Conservation (phyloP, 2,113 vertebrate genomes). For the Erinaceus europaeus region DNA sequence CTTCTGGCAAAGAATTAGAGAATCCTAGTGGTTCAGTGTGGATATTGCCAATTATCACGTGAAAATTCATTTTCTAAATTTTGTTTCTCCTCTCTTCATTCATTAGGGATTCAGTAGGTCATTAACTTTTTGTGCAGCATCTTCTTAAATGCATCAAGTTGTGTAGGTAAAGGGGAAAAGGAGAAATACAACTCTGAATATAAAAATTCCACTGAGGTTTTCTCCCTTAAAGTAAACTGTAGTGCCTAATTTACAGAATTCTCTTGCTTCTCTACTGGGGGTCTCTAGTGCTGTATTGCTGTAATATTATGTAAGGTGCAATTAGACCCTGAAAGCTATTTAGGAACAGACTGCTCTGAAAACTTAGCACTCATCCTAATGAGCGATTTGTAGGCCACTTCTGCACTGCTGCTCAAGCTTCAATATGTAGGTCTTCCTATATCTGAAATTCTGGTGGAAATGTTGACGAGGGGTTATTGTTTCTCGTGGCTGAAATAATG, state of each 20-base stretch:
- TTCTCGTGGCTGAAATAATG: background rate
- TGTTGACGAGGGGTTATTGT: background rate
- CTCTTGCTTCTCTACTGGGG: background rate
- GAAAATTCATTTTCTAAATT: slow-evolving; percentile 16
- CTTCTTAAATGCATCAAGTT: background rate
- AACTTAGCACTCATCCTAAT: background rate
- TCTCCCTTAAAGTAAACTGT: background rate
- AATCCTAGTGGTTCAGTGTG: background rate
- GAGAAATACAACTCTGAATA: background rate
- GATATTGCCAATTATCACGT: background rate
- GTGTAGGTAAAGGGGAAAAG: slow-evolving; percentile 12
- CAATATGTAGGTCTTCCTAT: background rate
- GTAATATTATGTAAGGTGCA: background rate
- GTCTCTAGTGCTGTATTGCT: background rate
- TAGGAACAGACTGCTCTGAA: slow-evolving; percentile 4
- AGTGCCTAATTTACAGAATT: background rate
- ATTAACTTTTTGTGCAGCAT: background rate
- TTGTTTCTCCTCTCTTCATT: background rate
- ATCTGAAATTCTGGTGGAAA: background rate
- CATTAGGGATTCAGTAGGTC: background rate
- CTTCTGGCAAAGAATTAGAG: background rate
- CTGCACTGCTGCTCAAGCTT: background rate
- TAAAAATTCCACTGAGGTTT: slow-evolving; percentile 3
- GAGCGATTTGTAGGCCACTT: background rate
- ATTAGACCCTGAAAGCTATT: slow-evolving; percentile 18